phyloP scores from a whole-genome alignment of 2,888 invertebrate species.

The Crossocerus cetratus region DNA sequence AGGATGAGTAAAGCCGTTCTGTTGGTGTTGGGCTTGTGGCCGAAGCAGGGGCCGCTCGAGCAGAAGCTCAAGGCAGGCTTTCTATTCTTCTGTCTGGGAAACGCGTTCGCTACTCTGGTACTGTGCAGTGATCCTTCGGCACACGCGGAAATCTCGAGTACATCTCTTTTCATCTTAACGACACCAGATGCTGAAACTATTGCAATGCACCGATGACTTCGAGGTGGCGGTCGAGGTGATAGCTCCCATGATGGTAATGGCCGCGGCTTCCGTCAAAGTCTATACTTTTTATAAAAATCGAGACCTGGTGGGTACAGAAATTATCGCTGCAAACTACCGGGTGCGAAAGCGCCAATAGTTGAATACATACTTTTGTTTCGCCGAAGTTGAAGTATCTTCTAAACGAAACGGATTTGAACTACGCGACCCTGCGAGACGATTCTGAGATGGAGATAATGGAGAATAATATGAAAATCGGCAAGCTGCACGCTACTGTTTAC shows the following conservation, averaged over 20 bases:
- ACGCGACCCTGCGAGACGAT: not conserved
- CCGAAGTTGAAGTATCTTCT: constrained; percentile 8
- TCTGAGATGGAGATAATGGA: constrained; percentile 18
- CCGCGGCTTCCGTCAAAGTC: too few relatives aligned
- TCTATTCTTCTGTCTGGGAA: not conserved
- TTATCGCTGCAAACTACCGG: too few relatives aligned
- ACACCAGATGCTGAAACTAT: not conserved
- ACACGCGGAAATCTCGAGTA: too few relatives aligned
- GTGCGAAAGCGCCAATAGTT: too few relatives aligned
- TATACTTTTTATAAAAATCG: too few relatives aligned
- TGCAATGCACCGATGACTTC: not conserved
- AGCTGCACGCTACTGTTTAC: not conserved
- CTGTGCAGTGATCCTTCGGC: too few relatives aligned
- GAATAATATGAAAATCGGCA: constrained; percentile 6
- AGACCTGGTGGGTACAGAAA: too few relatives aligned
- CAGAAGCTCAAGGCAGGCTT: not conserved
- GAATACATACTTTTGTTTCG: not conserved
- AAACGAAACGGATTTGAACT: constrained; percentile 1
- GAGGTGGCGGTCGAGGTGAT: not conserved
- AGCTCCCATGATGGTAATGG: too few relatives aligned
- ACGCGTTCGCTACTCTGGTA: constrained; percentile 7
- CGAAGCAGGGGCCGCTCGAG: not conserved
- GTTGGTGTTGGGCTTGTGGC: constrained; percentile 12
- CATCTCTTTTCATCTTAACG: too few relatives aligned
- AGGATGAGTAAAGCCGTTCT: constrained; percentile 2